Percentiles rank a stretch among this genome's conserved stretches.
phyloP scores from a whole-genome alignment of 2,113 vertebrate genomes.

The Cinclus cinclus region DNA sequence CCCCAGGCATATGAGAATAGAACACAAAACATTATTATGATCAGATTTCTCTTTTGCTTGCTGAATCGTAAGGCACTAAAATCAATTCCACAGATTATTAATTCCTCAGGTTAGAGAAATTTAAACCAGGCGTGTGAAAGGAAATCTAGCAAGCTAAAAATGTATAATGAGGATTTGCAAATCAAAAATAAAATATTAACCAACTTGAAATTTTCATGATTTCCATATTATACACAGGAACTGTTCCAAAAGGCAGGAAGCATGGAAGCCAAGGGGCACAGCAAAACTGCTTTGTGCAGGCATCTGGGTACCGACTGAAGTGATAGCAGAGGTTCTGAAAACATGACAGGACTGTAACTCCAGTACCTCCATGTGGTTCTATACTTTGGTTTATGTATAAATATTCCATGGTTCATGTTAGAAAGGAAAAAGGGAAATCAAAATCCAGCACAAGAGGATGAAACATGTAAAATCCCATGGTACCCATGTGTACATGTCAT shows the following conservation, averaged over 20 bases:
- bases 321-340: background rate
- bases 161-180: background rate
- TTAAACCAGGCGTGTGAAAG: background rate
- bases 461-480: background rate
- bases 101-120: background rate
- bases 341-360: background rate
- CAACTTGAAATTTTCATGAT: background rate
- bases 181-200: background rate
- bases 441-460: background rate
- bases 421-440: background rate
- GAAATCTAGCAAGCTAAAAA: background rate
- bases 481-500: fast-evolving
- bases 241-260: background rate
- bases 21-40: background rate
- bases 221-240: background rate
- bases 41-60: background rate
- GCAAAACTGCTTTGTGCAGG: background rate
- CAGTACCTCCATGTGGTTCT: background rate
- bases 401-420: background rate
- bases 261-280: background rate
- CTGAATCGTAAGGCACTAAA: background rate
- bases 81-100: background rate
- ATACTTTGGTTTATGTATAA: background rate
- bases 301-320: background rate
- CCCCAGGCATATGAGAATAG: background rate